Conservation (phyloP, 2,888 invertebrate genomes). For the Lydus trimaculatus region DNA sequence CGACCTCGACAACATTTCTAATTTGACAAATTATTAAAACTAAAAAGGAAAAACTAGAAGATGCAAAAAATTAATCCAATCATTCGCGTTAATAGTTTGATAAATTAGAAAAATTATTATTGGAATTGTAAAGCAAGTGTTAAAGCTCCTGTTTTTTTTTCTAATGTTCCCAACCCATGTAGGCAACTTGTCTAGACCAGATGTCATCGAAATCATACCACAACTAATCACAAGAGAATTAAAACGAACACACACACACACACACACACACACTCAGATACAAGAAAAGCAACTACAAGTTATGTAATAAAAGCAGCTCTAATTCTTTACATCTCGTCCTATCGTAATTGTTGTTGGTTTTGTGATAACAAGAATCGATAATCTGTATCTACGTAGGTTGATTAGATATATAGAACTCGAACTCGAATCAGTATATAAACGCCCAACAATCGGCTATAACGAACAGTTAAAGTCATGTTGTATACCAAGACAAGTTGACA, state of each 20-base stretch:
- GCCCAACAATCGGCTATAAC: not conserved
- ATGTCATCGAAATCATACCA: not conserved
- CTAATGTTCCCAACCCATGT: not conserved
- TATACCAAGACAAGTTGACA: not conserved
- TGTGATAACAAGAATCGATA: not conserved
- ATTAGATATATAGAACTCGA: not conserved
- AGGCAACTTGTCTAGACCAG: not conserved
- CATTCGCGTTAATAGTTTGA: slow-evolving; percentile 16
- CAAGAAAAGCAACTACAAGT: not conserved
- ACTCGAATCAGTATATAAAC: not conserved
- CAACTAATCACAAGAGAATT: not conserved
- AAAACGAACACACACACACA: no score
- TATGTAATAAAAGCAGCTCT: not conserved
- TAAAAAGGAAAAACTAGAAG: not conserved
- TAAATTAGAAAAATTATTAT: slow-evolving; percentile 1
- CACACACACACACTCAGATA: no score
- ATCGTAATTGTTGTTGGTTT: not conserved
- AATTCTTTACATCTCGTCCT: not conserved
- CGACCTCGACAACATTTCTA: not conserved
- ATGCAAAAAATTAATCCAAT: slow-evolving; percentile 12
- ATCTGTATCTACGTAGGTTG: not conserved
- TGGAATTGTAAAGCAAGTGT: not conserved
- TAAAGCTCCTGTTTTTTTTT: not conserved
- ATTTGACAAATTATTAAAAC: slow-evolving; percentile 9
- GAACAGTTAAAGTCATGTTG: not conserved